Evolutionary conservation across 2,888 invertebrate species (phyloP), one percentile per base, ranked within the genome.

Genomic region (Euplexia lucipara): DNA sequence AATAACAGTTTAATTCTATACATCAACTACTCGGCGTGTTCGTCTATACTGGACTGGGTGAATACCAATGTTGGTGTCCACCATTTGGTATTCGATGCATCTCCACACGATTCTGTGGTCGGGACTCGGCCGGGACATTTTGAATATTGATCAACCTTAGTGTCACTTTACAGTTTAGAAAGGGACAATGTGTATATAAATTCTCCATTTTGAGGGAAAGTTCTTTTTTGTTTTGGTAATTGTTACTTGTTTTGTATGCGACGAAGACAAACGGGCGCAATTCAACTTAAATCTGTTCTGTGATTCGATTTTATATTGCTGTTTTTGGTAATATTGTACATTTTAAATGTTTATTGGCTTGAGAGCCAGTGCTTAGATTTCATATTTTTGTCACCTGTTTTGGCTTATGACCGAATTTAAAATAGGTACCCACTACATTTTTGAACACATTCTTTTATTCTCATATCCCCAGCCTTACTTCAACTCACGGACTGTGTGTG

Each of bases 21-120:
- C 84, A 82, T 82, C 87, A 86, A 88, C 83, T 78, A 68, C 90
- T 88, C 90, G 86, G 88, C 87, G 86, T 87, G 89, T 88, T 88
- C 87, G 87, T 76, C 86, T 91, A 88, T 85, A 76, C 78, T 75
- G 74, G 83, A 71, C 88, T 86, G 83, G 83, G 74, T 87, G 94
- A 90, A 94, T 95, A 94, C 92, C 90, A 94, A 93, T 91, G 78
- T 70, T 41, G 76, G 83, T 80, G 80, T 74, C 80, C 35, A 54
- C 71, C 78, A 84, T 83, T 94, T 93, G 85, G 92, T 93, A 94
- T 94, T 91, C 94, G 76, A 78, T 70, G 77, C 88, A 85, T 83
- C 85, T 82, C 78, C 85, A 86, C 94, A 94, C 94, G 93, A 93
- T 94, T 92, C 93, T 93, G 91, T 90, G 88, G 90, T 88, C 90